Evolutionary conservation across 1,140 invertebrate genomes (phyloP), one percentile per base, ranked within the genome.

Genomic region (Papilio xuthus): DNA sequence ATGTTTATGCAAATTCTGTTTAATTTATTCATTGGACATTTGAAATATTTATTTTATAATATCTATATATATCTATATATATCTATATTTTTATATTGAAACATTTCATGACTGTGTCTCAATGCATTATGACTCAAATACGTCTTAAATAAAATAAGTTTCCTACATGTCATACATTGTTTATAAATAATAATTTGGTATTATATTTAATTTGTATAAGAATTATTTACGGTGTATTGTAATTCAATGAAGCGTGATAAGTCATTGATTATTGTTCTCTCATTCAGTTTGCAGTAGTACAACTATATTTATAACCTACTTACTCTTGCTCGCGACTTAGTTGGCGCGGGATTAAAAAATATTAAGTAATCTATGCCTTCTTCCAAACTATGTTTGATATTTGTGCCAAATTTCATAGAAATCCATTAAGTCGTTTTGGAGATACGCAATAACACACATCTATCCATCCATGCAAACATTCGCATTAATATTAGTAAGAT

Each of bases 1-100:
- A 15, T 28, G 20, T 9, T 67, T 32, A 28, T 67, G 60, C 60
- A 67, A 32, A 67, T 67, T 67, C 18, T 18, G 60, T 32, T 28
- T 67, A 67, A 60, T 26, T 28, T 67, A 28, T 67, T 67, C 60
- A 67, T 67, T 15, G 60, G 13, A 67, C 13, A 28, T 67, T 28
- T 28, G 6, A 8, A 18, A 32, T 67, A 2, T 67, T 67, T 67
- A 67, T 23, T 67, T 67, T 60, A 12, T n/a, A n/a, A n/a, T n/a
- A n/a, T n/a, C n/a, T n/a, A n/a, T n/a, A n/a, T n/a, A n/a, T 56
- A 26, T 67, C 10, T 20, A 10, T 15, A 67, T 67, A 1, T 67
- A 13, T 28, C 15, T 28, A 28, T 28, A 28, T 28, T 60, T 56
- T 7, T 20, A 20, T 26, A 13, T 26, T 60, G 60, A 67, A 53